phyloP scores from a whole-genome alignment of 2,888 invertebrate species.

The Drosophila peninsularis region DNA sequence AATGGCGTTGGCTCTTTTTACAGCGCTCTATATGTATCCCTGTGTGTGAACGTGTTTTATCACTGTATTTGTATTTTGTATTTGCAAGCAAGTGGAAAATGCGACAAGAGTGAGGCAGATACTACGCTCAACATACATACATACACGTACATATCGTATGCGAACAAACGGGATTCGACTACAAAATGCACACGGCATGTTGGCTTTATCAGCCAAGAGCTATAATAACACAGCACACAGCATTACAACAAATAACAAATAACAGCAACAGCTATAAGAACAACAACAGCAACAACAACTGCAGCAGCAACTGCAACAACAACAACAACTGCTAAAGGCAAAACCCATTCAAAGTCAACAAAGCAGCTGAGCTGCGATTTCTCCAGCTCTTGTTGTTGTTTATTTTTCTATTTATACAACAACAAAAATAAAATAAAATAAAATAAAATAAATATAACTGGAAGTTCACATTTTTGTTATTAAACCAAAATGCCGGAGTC shows the following conservation, averaged over 20 bases:
- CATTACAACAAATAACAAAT: slow-evolving; percentile 26
- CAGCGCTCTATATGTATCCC: slow-evolving; percentile 15
- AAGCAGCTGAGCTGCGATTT: slow-evolving; percentile 44
- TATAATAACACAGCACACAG: slow-evolving; percentile 50
- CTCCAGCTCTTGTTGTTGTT: slow-evolving; percentile 10
- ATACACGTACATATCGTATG: slow-evolving; percentile 1
- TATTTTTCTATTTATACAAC: slow-evolving; percentile 23
- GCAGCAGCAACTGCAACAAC: slow-evolving; percentile 25
- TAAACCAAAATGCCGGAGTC: too few species aligned
- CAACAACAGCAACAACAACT: slow-evolving; percentile 26
- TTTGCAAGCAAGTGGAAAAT: slow-evolving; percentile 70
- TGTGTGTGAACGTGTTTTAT: slow-evolving; percentile 5
- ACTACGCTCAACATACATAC: slow-evolving; percentile 4
- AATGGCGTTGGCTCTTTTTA: slow-evolving; percentile 50
- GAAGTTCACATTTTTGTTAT: slow-evolving; percentile 8
- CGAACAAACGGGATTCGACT: slow-evolving; percentile 29
- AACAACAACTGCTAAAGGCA: slow-evolving; percentile 27
- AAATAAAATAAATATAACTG: slow-evolving; percentile 12
- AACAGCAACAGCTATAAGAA: slow-evolving; percentile 20
- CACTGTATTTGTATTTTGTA: slow-evolving; percentile 14
- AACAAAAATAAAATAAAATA: slow-evolving; percentile 10
- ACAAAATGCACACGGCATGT: slow-evolving; percentile 49
- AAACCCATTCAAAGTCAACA: slow-evolving; percentile 56
- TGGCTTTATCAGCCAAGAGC: slow-evolving; percentile 44
- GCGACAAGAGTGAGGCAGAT: slow-evolving; percentile 54